Percentiles rank a stretch among this genome's conserved stretches.
Evolutionary conservation across 92 coral and sea anemone genomes (phyloP).

Genomic region (Chrysogorgia sp.): DNA sequence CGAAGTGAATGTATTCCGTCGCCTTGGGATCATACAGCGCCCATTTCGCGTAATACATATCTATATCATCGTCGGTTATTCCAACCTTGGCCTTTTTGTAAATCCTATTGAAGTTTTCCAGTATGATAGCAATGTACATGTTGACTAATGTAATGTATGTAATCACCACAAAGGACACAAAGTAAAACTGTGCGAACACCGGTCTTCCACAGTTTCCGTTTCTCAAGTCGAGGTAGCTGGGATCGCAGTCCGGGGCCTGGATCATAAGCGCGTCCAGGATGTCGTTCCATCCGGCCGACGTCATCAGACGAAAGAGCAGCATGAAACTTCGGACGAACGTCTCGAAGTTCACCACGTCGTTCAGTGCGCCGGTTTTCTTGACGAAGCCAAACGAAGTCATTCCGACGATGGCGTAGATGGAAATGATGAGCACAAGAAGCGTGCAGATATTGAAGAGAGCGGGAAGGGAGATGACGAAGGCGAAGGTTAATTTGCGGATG

Average conservation of each 20-base stretch:
- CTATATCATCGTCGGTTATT: constrained; percentile 87
- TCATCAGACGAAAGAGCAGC: constrained; percentile 87
- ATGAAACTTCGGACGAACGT: constrained; percentile 80
- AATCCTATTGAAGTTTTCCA: constrained; percentile 90
- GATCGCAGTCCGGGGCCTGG: constrained; percentile 87
- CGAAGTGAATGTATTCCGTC: constrained; percentile 78
- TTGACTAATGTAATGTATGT: constrained; percentile 87
- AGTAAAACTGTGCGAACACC: constrained; percentile 61
- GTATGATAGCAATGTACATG: constrained; percentile 93
- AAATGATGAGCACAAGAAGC: constrained; percentile 79
- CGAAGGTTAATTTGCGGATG: constrained; percentile 80
- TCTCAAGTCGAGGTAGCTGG: constrained; percentile 65
- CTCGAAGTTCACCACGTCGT: constrained; percentile 93
- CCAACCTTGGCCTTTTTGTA: constrained; percentile 96
- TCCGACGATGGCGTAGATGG: constrained; percentile 89
- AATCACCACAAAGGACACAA: constrained; percentile 73
- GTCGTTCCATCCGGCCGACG: constrained; percentile 99
- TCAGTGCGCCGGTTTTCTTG: constrained; percentile 85
- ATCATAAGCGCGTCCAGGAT: constrained; percentile 84
- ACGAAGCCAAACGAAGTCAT: constrained; percentile 91
- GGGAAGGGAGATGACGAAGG: constrained; percentile 80
- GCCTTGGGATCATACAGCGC: constrained; percentile 82
- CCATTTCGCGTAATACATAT: constrained; percentile 88
- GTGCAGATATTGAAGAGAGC: constrained; percentile 93
- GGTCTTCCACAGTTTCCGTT: constrained; percentile 86